Percentiles rank a stretch among this genome's conserved stretches.
phyloP scores from a whole-genome alignment of 64 coral and sea anemone species.

The Pocillopora damicornis region DNA sequence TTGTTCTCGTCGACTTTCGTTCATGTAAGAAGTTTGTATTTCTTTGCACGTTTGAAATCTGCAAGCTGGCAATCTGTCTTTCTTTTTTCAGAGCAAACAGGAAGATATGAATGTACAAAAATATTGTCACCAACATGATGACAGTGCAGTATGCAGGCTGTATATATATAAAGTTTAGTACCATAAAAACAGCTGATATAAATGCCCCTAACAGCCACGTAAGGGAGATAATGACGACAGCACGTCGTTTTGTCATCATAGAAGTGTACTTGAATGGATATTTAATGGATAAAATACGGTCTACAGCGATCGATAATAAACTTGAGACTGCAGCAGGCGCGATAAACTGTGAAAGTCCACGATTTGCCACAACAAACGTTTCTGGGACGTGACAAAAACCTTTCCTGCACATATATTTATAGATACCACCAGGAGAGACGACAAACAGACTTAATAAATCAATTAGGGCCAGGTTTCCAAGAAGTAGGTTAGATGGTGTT shows the following conservation, averaged over 20 bases:
- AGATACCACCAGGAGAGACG: slow-evolving; percentile 7
- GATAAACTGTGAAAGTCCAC: slow-evolving; percentile 10
- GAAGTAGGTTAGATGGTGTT: slow-evolving; percentile 17
- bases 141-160: slow-evolving; percentile 14
- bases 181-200: background rate
- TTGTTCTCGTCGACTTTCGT: slow-evolving; percentile 25
- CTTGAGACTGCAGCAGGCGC: slow-evolving; percentile 11
- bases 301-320: slow-evolving; percentile 24
- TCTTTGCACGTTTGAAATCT: background rate
- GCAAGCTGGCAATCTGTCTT: slow-evolving; percentile 18
- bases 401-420: background rate
- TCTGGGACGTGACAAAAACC: background rate
- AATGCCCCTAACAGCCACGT: background rate
- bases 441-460: slow-evolving; percentile 9
- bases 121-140: background rate
- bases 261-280: slow-evolving; percentile 27
- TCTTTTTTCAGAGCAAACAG: slow-evolving; percentile 20
- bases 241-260: background rate
- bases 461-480: slow-evolving; percentile 10
- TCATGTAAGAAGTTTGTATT: slow-evolving; percentile 16
- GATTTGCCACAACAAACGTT: background rate
- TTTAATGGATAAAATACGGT: slow-evolving; percentile 19
- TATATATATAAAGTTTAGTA: slow-evolving; percentile 12
- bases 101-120: slow-evolving; percentile 19
- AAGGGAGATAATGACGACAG: background rate